phyloP scores from a whole-genome alignment of 53 echinoderm and acorn worm genomes.

The Stichopus horrens region DNA sequence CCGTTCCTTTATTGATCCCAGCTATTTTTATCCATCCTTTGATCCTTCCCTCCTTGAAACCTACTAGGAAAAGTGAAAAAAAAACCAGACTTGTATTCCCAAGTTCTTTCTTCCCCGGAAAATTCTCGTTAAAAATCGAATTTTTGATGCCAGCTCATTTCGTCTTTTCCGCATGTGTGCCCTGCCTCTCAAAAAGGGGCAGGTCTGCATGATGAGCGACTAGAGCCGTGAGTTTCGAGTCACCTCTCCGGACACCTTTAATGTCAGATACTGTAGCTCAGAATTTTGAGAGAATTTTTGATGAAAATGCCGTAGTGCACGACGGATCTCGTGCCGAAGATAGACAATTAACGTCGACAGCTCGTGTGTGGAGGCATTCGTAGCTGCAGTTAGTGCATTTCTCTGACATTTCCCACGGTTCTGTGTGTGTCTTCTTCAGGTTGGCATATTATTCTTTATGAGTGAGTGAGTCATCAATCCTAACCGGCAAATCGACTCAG shows the following conservation, averaged over 20 bases:
- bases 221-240: no score
- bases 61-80: neutral
- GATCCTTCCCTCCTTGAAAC: neutral
- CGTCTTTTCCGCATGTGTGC: neutral
- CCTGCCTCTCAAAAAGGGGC: neutral
- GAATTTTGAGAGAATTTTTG: no score
- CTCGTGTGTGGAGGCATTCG: no score
- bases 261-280: no score
- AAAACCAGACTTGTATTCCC: neutral
- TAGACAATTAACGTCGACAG: no score
- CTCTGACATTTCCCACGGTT: no score
- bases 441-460: no score
- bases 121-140: neutral
- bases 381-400: no score
- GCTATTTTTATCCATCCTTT: neutral
- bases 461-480: slow-evolving; percentile 25
- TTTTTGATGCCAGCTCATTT: neutral
- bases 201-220: neutral
- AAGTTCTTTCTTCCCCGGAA: neutral
- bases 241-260: no score
- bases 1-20: neutral
- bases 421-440: no score
- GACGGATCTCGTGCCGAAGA: no score
- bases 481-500: neutral
- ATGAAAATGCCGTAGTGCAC: no score